phyloP scores from a whole-genome alignment of 1,140 invertebrate species.

The Lethocerus indicus region DNA sequence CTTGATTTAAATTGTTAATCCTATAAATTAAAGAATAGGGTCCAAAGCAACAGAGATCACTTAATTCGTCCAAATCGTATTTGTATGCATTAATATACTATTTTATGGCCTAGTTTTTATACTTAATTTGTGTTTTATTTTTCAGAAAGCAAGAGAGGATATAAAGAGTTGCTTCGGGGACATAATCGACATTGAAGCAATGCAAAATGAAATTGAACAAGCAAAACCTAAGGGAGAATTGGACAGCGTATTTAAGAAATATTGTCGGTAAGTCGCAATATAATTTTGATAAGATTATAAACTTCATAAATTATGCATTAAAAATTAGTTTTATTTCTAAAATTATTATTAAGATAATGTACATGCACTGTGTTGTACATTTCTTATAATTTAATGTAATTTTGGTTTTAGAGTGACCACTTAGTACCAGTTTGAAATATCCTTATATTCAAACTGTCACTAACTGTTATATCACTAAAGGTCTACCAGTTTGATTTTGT shows the following conservation, averaged over 20 bases:
- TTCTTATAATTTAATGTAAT: background rate
- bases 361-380: background rate
- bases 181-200: slow-evolving; percentile 29
- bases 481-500: too few species aligned
- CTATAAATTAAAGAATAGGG: too few species aligned
- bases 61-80: too few species aligned
- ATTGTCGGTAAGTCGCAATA: slow-evolving; percentile 24
- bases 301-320: background rate
- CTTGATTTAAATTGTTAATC: too few species aligned
- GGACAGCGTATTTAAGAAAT: slow-evolving; percentile 47
- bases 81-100: too few species aligned
- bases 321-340: slow-evolving; percentile 8
- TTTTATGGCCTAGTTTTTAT: too few species aligned
- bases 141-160: slow-evolving; percentile 24
- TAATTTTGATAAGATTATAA: background rate
- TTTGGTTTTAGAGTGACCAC: too few species aligned
- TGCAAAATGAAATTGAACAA: slow-evolving; percentile 38
- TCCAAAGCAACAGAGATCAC: too few species aligned
- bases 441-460: too few species aligned
- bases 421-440: too few species aligned
- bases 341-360: slow-evolving; percentile 19
- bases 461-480: too few species aligned
- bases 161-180: slow-evolving; percentile 27
- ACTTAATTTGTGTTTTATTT: slow-evolving; percentile 10
- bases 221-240: slow-evolving; percentile 38